Percentiles rank a stretch among this genome's conserved stretches.
Conservation (phyloP, 2,113 vertebrate species). For the Gymnocephalus cernua region DNA sequence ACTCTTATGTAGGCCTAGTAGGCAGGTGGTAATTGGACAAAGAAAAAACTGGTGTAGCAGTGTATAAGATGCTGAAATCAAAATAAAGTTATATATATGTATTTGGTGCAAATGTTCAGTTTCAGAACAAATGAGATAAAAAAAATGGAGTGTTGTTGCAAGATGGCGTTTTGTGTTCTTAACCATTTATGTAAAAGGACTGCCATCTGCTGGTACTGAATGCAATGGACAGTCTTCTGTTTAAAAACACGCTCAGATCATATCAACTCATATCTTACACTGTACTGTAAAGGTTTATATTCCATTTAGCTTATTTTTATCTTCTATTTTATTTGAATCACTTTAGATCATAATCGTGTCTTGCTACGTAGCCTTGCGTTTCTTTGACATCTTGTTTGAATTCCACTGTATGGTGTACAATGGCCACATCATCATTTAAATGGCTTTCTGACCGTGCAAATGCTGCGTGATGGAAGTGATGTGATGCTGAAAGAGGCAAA, state of each 20-base stretch:
- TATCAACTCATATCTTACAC: not conserved
- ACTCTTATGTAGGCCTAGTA: too few relatives aligned
- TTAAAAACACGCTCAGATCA: not conserved
- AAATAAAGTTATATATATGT: not conserved
- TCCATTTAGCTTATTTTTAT: not conserved
- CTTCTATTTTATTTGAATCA: not conserved
- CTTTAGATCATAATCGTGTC: not conserved
- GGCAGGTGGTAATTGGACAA: not conserved
- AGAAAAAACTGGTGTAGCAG: not conserved
- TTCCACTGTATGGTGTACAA: not conserved
- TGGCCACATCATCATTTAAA: not conserved
- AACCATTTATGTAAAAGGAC: slow-evolving; percentile 40
- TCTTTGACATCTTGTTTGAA: not conserved
- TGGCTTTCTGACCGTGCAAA: not conserved
- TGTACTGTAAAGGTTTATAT: not conserved
- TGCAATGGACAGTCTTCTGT: not conserved
- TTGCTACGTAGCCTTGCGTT: not conserved
- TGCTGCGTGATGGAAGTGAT: not conserved
- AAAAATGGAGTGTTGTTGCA: too few relatives aligned
- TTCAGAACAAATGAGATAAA: not conserved
- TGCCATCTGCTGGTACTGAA: slow-evolving; percentile 62
- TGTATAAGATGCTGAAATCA: not conserved
- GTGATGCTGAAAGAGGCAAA: not conserved
- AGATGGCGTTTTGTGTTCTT: not conserved
- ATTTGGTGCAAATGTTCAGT: not conserved